phyloP scores from a whole-genome alignment of 2,888 invertebrate species.

The Rhorus exstirpatorius region DNA sequence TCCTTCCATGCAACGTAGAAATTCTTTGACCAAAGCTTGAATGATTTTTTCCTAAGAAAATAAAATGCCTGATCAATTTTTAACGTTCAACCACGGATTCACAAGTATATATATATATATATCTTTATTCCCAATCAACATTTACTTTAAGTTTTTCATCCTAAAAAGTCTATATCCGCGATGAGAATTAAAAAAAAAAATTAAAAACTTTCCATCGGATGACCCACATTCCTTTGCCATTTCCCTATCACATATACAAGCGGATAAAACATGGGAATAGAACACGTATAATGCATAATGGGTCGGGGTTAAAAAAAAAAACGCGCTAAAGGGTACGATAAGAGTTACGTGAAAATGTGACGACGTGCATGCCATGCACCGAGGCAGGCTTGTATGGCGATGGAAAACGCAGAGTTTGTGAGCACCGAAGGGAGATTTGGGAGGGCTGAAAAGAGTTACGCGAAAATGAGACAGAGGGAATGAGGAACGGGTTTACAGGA shows the following conservation, averaged over 20 bases:
- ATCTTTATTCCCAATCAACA: too few relatives aligned
- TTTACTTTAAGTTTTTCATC: too few relatives aligned
- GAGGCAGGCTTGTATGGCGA: neutral
- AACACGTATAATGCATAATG: slow-evolving; percentile 3
- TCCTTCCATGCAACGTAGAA: too few relatives aligned
- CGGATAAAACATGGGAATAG: neutral
- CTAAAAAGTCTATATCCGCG: too few relatives aligned
- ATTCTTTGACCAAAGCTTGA: too few relatives aligned
- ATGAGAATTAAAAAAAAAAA: neutral
- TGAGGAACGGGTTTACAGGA: slow-evolving; percentile 36
- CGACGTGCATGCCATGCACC: neutral
- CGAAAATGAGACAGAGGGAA: slow-evolving; percentile 53
- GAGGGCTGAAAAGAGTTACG: slow-evolving; percentile 40
- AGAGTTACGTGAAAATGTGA: slow-evolving; percentile 41
- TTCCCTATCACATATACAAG: neutral
- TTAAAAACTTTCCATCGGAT: neutral
- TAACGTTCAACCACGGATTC: too few relatives aligned
- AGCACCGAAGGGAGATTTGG: slow-evolving; percentile 1
- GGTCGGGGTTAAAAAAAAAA: slow-evolving; percentile 1
- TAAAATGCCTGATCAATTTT: too few relatives aligned
- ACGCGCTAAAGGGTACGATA: slow-evolving; percentile 15
- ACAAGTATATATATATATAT: too few relatives aligned
- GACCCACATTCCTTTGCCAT: slow-evolving; percentile 13
- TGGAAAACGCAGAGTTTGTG: slow-evolving; percentile 40
- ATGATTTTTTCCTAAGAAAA: too few relatives aligned